phyloP scores from a whole-genome alignment of 2,797 vertebrate genomes.

The Sphenodon punctatus region DNA sequence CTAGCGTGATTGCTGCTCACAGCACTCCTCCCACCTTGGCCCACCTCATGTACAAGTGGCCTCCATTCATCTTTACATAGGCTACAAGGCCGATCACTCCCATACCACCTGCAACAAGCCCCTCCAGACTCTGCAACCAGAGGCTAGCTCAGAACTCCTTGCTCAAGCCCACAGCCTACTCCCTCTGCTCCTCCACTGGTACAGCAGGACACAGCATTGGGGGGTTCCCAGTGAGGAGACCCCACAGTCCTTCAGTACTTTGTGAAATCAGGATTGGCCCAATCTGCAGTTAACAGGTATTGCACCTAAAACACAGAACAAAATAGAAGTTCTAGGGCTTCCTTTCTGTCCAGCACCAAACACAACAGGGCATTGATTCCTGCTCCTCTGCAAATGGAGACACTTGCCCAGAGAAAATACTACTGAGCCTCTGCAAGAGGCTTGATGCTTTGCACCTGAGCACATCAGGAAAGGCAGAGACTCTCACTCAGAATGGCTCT shows the following conservation, averaged over 20 bases:
- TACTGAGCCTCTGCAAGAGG: not conserved
- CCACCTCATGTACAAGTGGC: no score
- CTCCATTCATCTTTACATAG: not conserved
- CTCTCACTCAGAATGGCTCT: not conserved
- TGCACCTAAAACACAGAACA: slow-evolving; percentile 6
- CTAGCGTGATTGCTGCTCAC: no score
- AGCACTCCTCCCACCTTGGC: no score
- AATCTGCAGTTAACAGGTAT: not conserved
- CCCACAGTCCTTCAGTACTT: not conserved
- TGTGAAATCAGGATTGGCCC: not conserved
- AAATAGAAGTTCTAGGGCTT: no score
- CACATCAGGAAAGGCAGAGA: not conserved
- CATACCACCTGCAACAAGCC: not conserved
- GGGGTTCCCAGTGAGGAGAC: not conserved
- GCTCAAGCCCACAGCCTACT: fast-evolving
- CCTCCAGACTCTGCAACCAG: not conserved
- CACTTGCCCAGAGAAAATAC: not conserved
- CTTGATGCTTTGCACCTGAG: not conserved
- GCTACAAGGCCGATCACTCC: not conserved
- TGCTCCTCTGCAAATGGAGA: not conserved
- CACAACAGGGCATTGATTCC: no score
- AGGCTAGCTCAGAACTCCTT: not conserved
- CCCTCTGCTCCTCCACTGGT: not conserved
- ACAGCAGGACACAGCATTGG: not conserved
- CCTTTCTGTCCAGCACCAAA: no score